These are phyloP conservation scores for Pristionchus maxplancki DNA, from an alignment of 2,888 invertebrate genomes.

Conservation along the genomic window DNA sequence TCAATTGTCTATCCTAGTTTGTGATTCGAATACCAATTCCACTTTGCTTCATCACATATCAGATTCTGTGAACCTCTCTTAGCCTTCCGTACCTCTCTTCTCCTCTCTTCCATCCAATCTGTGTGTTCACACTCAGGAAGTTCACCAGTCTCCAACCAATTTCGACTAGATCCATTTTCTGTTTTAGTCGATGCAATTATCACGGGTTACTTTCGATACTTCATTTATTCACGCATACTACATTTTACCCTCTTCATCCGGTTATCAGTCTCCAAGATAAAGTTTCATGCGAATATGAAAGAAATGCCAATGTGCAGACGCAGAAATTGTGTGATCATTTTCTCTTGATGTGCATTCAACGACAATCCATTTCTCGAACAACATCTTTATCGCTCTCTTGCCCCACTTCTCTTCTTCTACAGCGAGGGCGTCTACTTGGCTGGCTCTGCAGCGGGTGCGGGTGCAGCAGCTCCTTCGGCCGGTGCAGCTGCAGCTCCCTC, in stretches of 20 bases:
- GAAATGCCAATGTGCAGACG: too few species aligned
- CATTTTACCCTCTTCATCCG: neutral
- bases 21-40: conserved; percentile 34
- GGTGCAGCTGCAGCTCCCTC: neutral
- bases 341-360: too few species aligned
- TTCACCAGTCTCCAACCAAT: neutral
- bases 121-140: conserved; percentile 34
- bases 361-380: neutral
- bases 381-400: conserved; percentile 12
- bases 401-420: neutral
- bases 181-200: neutral
- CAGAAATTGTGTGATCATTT: too few species aligned
- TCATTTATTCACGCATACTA: conserved; percentile 3
- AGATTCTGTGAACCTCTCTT: conserved; percentile 2
- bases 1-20: conserved; percentile 14
- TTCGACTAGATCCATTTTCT: neutral
- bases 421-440: conserved; percentile 19
- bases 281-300: neutral
- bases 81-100: conserved; percentile 18
- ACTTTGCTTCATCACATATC: conserved; percentile 14
- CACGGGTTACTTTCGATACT: neutral
- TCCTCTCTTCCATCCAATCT: neutral
- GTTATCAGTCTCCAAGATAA: neutral
- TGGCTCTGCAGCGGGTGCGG: neutral
- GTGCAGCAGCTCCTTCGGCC: neutral